These are phyloP conservation scores for Panonychus citri DNA, from an alignment of 1,140 invertebrate genomes.

Conservation along the genomic window DNA sequence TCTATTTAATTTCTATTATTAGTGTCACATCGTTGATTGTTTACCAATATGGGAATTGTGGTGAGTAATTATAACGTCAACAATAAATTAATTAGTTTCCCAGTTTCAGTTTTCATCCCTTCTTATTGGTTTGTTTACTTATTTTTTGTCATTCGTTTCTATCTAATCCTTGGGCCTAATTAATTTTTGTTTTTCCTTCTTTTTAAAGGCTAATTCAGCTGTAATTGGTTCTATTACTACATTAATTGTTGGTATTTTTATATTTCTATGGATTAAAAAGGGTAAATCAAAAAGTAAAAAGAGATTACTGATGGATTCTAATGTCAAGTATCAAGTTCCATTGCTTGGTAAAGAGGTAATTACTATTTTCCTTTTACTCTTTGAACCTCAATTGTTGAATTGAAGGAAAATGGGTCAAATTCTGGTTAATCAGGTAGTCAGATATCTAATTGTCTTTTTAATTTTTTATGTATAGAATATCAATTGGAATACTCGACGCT, in stretches of 20 bases:
- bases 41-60: too few species aligned
- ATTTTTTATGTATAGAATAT: not conserved
- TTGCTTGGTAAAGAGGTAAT: conserved; percentile 53
- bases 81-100: too few species aligned
- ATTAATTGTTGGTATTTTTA: not conserved
- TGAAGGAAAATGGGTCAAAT: not conserved
- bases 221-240: not conserved
- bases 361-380: not conserved
- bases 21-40: too few species aligned
- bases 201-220: not conserved
- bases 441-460: not conserved
- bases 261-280: not conserved
- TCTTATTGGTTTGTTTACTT: too few species aligned
- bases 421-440: too few species aligned
- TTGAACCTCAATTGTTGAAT: not conserved
- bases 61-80: too few species aligned
- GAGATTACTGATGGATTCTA: conserved; percentile 43
- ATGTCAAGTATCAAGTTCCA: conserved; percentile 64
- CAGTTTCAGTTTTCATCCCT: too few species aligned
- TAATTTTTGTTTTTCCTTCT: not conserved
- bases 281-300: not conserved
- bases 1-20: too few species aligned
- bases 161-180: not conserved
- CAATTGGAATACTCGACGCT: conserved; percentile 52
- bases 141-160: too few species aligned